phyloP scores from a whole-genome alignment of 2,888 invertebrate genomes.

The Helleia helle region DNA sequence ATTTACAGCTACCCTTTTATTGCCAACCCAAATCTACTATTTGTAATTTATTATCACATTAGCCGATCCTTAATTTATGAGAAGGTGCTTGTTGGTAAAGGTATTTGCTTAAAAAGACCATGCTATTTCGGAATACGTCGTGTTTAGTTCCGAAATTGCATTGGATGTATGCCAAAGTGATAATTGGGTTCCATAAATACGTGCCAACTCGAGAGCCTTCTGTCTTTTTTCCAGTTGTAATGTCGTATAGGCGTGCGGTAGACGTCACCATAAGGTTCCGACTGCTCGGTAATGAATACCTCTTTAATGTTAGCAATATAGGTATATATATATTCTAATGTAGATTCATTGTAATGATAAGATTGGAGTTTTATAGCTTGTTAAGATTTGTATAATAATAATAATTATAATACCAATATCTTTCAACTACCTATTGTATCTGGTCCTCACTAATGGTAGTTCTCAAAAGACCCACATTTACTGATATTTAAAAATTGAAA shows the following conservation, averaged over 20 bases:
- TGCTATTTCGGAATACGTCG: conserved; percentile 21
- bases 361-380: too few relatives aligned
- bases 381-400: too few relatives aligned
- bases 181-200: conserved; percentile 28
- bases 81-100: conserved; percentile 14
- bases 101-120: conserved; percentile 20
- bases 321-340: too few relatives aligned
- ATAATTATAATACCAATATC: too few relatives aligned
- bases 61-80: conserved; percentile 19
- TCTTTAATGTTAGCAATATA: too few relatives aligned
- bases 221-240: conserved; percentile 18
- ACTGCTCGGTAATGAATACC: background rate
- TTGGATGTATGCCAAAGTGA: conserved; percentile 26
- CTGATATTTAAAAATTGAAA: too few relatives aligned
- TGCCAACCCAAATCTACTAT: conserved; percentile 10
- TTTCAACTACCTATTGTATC: too few relatives aligned
- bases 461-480: too few relatives aligned
- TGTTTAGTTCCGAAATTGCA: conserved; percentile 26
- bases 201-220: conserved; percentile 22
- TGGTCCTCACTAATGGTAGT: background rate
- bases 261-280: too few relatives aligned
- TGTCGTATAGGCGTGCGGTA: conserved; percentile 13
- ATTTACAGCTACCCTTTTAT: conserved; percentile 5
- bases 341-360: too few relatives aligned
- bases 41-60: conserved; percentile 21